These are phyloP conservation scores for Acanthosepion pharaonis DNA, from an alignment of 2,888 invertebrate genomes.

Conservation along the genomic window DNA sequence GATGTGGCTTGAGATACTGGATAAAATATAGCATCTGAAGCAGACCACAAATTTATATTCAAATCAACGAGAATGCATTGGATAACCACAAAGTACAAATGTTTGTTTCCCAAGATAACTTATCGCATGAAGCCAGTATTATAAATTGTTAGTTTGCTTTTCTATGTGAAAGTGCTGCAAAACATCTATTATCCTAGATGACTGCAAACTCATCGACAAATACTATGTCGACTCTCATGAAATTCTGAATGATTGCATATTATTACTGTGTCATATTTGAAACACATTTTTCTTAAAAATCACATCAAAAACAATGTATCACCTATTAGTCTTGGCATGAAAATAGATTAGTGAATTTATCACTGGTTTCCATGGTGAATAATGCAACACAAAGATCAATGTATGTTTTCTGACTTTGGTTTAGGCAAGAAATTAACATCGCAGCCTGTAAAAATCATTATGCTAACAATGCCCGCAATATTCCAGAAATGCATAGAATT, in stretches of 20 bases:
- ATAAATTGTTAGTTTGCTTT: conserved; percentile 17
- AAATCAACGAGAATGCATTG: not conserved
- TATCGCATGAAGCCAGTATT: not conserved
- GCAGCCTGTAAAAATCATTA: too few species aligned
- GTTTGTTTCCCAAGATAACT: conserved; percentile 33
- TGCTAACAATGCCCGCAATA: too few species aligned
- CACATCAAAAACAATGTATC: not conserved
- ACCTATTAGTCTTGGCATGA: not conserved
- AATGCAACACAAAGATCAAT: too few species aligned
- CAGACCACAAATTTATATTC: not conserved
- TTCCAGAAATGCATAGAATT: too few species aligned
- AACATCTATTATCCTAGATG: not conserved
- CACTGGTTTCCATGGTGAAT: not conserved
- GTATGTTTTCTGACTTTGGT: too few species aligned
- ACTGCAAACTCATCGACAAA: not conserved
- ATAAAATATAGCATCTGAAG: not conserved
- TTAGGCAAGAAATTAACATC: too few species aligned
- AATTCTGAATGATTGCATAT: not conserved
- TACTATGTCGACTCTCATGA: not conserved
- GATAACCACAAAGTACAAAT: not conserved
- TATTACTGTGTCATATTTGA: conserved; percentile 13
- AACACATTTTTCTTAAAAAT: conserved; percentile 9
- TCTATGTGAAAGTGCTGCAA: not conserved
- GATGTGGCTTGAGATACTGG: not conserved
- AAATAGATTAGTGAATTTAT: conserved; percentile 20